Evolutionary conservation across 2,888 invertebrate genomes (phyloP), one percentile per base, ranked within the genome.

Genomic region (Cephus pulcher): DNA sequence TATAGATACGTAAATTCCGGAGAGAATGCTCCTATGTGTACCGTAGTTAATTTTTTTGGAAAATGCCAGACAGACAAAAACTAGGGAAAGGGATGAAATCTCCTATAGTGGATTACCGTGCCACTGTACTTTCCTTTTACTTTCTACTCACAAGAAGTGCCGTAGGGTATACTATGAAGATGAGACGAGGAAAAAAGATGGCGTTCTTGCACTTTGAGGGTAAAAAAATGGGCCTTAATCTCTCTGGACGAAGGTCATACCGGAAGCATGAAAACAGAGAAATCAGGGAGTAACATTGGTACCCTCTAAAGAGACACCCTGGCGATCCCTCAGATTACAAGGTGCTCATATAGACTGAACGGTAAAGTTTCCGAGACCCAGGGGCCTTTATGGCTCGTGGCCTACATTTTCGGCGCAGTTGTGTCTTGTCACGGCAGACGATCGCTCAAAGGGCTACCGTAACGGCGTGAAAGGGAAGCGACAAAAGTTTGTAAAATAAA

Each of bases 301-400:
- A 56, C 23, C 56, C 56, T 56, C 56, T 9, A 56, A 56, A 56
- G 56, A 56, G 56, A 56, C 56, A 56, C 56, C 56, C 56, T 56
- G 9, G 23, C 56, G 56, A 56, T 56, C 56, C 23, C 9, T 56
- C 15, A 23, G 56, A 23, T 56, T 23, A 56, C 56, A 56, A 56
- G 56, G 56, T 56, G 56, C 56, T 56, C 56, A 56, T 23, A 56
- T 56, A 56, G 56, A 56, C 23, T 23, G 23, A 56, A 56, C 74
- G 37, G 73, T 79, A 79, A 84, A 86, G 85, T 81, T 84, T 82
- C 75, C 75, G 80, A 83, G 82, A 80, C 82, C 82, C 75, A 74
- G 37, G 76, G 37, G 76, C 79, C 80, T 84, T 84, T 83, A 85
- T 82, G 81, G 81, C 79, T 79, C 82, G 80, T 79, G 78, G 75